phyloP scores from a whole-genome alignment of 2,888 invertebrate species.

The Drosophila mercatorum region DNA sequence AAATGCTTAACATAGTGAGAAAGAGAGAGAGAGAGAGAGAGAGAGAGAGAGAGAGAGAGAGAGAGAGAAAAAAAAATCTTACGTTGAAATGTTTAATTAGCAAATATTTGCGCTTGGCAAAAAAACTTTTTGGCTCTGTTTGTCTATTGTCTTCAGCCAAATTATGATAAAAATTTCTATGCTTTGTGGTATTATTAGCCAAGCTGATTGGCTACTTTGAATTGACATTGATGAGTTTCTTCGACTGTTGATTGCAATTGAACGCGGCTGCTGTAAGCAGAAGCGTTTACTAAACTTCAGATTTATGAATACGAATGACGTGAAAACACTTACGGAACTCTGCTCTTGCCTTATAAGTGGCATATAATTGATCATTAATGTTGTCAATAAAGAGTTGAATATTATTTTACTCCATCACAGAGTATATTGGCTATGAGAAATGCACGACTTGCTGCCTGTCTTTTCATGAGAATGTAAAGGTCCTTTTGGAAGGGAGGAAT shows the following conservation, averaged over 20 bases:
- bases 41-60: neutral
- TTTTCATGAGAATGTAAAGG: too few relatives aligned
- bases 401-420: neutral
- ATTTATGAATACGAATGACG: slow-evolving; percentile 32
- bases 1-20: slow-evolving; percentile 11
- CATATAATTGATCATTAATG: slow-evolving; percentile 22
- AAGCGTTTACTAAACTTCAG: slow-evolving; percentile 9
- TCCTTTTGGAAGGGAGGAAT: too few relatives aligned
- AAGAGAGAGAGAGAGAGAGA: neutral
- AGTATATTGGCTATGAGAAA: neutral
- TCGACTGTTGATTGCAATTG: slow-evolving; percentile 46
- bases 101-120: slow-evolving; percentile 67
- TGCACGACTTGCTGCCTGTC: neutral
- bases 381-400: slow-evolving; percentile 7
- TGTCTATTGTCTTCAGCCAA: slow-evolving; percentile 38
- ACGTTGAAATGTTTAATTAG: slow-evolving; percentile 74
- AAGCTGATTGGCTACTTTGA: slow-evolving; percentile 45
- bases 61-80: slow-evolving; percentile 12
- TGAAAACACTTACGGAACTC: slow-evolving; percentile 9
- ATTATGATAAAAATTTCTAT: slow-evolving; percentile 51
- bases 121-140: slow-evolving; percentile 31
- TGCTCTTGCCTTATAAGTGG: slow-evolving; percentile 8
- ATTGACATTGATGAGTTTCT: slow-evolving; percentile 39
- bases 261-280: slow-evolving; percentile 16
- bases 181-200: slow-evolving; percentile 38